Evolutionary conservation across 2,797 vertebrate species (phyloP), one percentile per base, ranked within the genome.

Genomic region (Phalloptychus januarius): DNA sequence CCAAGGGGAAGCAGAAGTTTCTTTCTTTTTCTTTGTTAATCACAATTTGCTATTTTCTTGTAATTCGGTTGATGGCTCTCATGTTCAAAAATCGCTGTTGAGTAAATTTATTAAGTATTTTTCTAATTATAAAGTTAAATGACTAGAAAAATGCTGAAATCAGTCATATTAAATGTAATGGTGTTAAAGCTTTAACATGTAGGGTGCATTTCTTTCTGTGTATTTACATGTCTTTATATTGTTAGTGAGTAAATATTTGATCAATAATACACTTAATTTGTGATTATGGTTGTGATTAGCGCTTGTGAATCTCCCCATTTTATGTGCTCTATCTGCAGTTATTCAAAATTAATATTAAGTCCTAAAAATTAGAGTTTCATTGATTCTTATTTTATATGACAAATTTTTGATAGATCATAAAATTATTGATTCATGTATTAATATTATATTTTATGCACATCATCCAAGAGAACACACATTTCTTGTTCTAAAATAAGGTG

Each of bases 31-130:
- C 3, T 15, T 18, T 50, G 23, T 25, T 3, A 50, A 50, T 77
- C 33, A 79, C 6, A 42, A 40, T 46, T 74, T 38, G 80, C 46
- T 65, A 65, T 67, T 73, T 78, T 81, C 13, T 71, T n/a, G 54
- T 54, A 45, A 71, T 73, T 48, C 11, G 50, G 31, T 36, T 23
- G n/a, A 63, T 42, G 6, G n/a, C 12, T 10, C 3, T 63, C 16
- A 63, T 5, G 36, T 63, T 63, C 2, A 36, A 33, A 36, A 33
- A 36, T 63, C 58, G 18, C 31, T 5, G 5, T 33, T 61, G 56
- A 16, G 28, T 33, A 61, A 6, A 5, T 16, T 61, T 2, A 61
- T 61, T 16, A 20, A 20, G 58, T 36, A 36, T 20, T 63, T 36
- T 10, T 6, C 7, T 36, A 20, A 20, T 63, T 20, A 63, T 63